These are phyloP conservation scores for Halcyon chelicuti DNA, from an alignment of 2,797 vertebrate species.

Conservation along the genomic window DNA sequence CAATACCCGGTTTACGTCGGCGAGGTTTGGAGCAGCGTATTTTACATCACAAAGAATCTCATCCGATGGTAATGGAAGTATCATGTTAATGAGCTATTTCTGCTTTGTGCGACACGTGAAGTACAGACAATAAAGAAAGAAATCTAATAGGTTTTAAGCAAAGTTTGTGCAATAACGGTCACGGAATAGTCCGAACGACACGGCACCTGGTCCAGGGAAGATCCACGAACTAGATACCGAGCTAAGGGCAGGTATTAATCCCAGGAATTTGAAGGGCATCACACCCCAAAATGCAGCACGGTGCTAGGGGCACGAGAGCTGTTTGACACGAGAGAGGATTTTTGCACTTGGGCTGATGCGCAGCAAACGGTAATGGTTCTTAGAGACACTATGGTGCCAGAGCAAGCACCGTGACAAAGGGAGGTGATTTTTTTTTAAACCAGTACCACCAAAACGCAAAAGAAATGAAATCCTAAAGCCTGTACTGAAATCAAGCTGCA, in stretches of 20 bases:
- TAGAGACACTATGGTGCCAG: background rate
- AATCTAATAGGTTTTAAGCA: background rate
- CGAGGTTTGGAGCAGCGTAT: accelerated
- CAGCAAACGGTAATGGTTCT: background rate
- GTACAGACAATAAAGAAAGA: background rate
- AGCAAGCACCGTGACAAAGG: background rate
- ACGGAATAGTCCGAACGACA: accelerated
- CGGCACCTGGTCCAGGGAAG: background rate
- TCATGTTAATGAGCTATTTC: background rate
- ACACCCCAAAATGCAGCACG: background rate
- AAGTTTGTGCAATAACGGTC: background rate
- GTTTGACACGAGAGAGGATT: background rate
- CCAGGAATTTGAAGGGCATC: background rate
- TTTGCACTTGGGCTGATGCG: background rate
- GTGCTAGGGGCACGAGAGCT: background rate
- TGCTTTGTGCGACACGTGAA: background rate
- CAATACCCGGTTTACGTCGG: background rate
- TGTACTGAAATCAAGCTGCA: background rate
- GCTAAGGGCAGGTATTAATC: constrained; percentile 32
- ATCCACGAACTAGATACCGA: constrained; percentile 26
- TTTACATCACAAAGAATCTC: background rate
- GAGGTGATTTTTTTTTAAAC: background rate
- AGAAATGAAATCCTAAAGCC: background rate
- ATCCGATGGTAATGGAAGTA: background rate
- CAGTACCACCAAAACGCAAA: background rate